Evolutionary conservation across 1,140 invertebrate genomes (phyloP), one percentile per base, ranked within the genome.

Genomic region (Drosophila parvula): DNA sequence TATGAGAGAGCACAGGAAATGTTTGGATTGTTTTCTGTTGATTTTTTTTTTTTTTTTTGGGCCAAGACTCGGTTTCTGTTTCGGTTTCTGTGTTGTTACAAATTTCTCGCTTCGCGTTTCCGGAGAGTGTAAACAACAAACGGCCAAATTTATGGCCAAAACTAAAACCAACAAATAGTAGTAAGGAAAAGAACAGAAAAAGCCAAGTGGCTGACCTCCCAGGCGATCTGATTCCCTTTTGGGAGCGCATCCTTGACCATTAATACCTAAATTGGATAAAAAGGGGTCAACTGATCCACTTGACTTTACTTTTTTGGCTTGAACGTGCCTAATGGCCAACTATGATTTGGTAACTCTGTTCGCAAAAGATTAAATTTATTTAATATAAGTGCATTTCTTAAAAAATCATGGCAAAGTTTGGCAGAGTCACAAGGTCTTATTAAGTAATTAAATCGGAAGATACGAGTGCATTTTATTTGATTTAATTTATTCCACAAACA

Each of bases 1-100:
- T 18, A 34, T 40, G 64, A 60, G 36, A 27, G 56, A 63, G 58
- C 79, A 86, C 82, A 86, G 82, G 82, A 86, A 86, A 88, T 86
- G 82, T 86, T 86, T 63, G 58, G 45, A 57, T 62, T 80, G 81
- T 78, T 64, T 79, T 65, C 62, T 36, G 61, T 41, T 30, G 38
- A 30, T 22, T 22, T 34, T 53, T 43, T 55, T 47, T 50, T 44
- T 28, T 61, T 16, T 34, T 22, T n/a, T 30, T 45, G 34, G 43
- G 36, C 36, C 45, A 5, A 30, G 30, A 30, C 30, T 5, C 30
- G 12, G 12, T 64, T 27, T 63, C n/a, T 5, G 41, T 7, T 28
- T 32, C 48, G 30, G 16, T 53, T 53, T 53, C 50, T n/a, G 32
- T n/a, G 32, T 36, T 59, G 51, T 73, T 73, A 73, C 67, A 71